Conservation (phyloP, 2,888 invertebrate species). For the Acrobeloides nanus region DNA sequence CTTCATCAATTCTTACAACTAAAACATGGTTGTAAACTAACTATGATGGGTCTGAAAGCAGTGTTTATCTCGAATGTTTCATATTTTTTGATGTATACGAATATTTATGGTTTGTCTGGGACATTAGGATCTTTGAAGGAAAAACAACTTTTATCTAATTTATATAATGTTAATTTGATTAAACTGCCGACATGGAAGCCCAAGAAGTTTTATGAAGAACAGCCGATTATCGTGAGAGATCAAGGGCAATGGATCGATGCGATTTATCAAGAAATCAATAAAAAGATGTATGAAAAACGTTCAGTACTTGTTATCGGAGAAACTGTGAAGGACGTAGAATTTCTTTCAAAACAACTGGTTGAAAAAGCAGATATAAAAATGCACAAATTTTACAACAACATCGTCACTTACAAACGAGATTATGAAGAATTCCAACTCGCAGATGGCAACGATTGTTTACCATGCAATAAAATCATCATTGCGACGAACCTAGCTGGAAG, state of each 20-base stretch:
- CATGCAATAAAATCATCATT: slow-evolving; percentile 41
- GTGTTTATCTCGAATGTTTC: slow-evolving; percentile 55
- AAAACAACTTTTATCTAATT: too few species aligned
- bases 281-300: slow-evolving; percentile 22
- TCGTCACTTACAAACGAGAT: slow-evolving; percentile 13
- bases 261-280: slow-evolving; percentile 4
- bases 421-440: slow-evolving; percentile 13
- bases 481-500: slow-evolving; percentile 56
- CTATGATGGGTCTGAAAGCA: slow-evolving; percentile 52
- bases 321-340: slow-evolving; percentile 29
- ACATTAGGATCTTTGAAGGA: too few species aligned
- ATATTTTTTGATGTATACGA: slow-evolving; percentile 18
- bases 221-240: neutral
- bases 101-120: slow-evolving; percentile 52
- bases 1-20: slow-evolving; percentile 39
- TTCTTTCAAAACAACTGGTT: slow-evolving; percentile 21
- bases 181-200: slow-evolving; percentile 18
- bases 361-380: neutral
- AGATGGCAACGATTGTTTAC: neutral
- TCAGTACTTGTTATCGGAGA: slow-evolving; percentile 51
- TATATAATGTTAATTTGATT: too few species aligned
- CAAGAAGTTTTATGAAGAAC: slow-evolving; percentile 15
- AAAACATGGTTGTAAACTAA: slow-evolving; percentile 53
- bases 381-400: neutral
- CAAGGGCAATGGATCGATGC: slow-evolving; percentile 13